Base-by-base conservation (phyloP, 2,113 vertebrate species). In the Eulacestoma nigropectus region DNA sequence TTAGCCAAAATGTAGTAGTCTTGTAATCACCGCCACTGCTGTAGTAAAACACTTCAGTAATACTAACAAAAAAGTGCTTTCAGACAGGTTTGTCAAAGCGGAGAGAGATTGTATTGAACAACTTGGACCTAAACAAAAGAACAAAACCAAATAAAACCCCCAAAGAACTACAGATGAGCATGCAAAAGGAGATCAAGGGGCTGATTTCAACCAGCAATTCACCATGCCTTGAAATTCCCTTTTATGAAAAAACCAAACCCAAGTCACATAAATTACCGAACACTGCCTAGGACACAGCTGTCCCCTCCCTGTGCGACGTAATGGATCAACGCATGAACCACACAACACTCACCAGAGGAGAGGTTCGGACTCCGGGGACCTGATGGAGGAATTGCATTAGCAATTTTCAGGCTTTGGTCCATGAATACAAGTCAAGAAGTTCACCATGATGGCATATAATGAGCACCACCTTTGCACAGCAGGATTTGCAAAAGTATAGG, bases 1-100 rank as follows among this genome's bases (percentile, higher is more conserved):
- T 96, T 96, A 97, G 96, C 96, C 94, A 97, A 98, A 97, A 93
- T 3, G 56, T 81, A 95, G 92, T 73, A 93, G 87, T 77, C 94
- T 79, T 87, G 64, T 93, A 97, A 97, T 95, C 96, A 78, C 93
- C 15, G 41, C 73, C 46, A 37, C 93, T 42, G 49, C 93, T 83
- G 60, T 81, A 94, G 92, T 80, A 94, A 96, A 98, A 95, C 95
- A 95, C 60, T 95, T 95, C 84, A 41, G 78, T 68, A 76, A 87
- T 94, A 96, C 73, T 91, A 96, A 95, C 87, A 84, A 88, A 95
- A 93, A 82, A 50, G 77, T 32, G 92, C 80, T 86, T 91, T 70
- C n/a, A 94, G 89, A 57, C 90, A 75, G 53, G 37, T 70, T 88
- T 62, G 55, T 76, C 5, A 9, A 76, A 92, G 73, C 72, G 52